These are phyloP conservation scores for Leptonema lineaticorne DNA, from an alignment of 1,140 invertebrate species.

Conservation along the genomic window DNA sequence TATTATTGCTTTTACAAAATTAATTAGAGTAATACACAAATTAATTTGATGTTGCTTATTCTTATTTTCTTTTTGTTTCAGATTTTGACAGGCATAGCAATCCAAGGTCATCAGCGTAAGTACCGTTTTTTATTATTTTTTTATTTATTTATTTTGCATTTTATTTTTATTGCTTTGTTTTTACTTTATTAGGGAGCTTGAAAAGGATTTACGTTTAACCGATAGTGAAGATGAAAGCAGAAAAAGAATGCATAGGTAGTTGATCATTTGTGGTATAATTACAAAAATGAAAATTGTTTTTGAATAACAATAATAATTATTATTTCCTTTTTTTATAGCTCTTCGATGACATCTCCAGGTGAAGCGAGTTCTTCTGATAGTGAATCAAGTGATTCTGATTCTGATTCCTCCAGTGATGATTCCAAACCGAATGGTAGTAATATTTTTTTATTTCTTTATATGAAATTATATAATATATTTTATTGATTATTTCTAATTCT, in stretches of 20 bases:
- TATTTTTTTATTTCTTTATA: slow-evolving; percentile 1
- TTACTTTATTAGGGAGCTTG: slow-evolving; percentile 34
- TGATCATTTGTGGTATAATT: no score
- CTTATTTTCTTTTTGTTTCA: slow-evolving; percentile 36
- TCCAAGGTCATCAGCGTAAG: slow-evolving; percentile 35
- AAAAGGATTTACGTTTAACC: slow-evolving; percentile 33
- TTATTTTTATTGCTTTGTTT: slow-evolving; percentile 20
- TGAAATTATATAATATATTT: neutral
- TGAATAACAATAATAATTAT: neutral
- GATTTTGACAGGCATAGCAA: slow-evolving; percentile 39
- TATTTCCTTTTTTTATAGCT: slow-evolving; percentile 35
- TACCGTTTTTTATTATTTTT: neutral
- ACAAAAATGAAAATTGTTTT: no score
- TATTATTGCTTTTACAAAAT: no score
- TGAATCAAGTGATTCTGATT: slow-evolving; percentile 50
- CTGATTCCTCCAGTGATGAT: slow-evolving; percentile 52
- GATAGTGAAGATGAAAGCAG: slow-evolving; percentile 40
- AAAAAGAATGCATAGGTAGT: slow-evolving; percentile 38
- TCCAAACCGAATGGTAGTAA: slow-evolving; percentile 41
- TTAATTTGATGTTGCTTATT: no score
- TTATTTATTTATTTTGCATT: neutral
- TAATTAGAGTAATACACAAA: no score
- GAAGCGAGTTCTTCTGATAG: slow-evolving; percentile 50
- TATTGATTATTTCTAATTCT: slow-evolving; percentile 10
- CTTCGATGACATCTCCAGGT: slow-evolving; percentile 44